These are phyloP conservation scores for Gasterosteus nipponicus DNA, from an alignment of 2,113 vertebrate genomes.

Conservation along the genomic window DNA sequence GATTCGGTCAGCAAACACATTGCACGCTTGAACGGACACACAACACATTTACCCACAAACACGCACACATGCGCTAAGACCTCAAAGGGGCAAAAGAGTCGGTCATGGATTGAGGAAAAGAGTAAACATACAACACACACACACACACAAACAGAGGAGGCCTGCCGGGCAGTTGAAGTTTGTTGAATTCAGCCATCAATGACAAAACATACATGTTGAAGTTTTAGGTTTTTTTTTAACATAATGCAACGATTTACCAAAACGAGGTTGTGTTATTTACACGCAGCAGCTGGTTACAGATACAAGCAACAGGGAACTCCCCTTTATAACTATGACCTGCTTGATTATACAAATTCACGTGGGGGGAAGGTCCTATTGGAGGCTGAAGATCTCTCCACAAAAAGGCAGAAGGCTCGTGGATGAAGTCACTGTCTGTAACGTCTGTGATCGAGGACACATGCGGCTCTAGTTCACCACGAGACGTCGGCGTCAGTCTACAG, in stretches of 20 bases:
- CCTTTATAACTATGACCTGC: not conserved
- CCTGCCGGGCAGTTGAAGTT: too few species aligned
- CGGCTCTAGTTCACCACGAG: slow-evolving; percentile 26
- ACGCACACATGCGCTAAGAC: not conserved
- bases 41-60: not conserved
- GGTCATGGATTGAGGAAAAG: slow-evolving; percentile 22
- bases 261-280: not conserved
- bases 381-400: slow-evolving; percentile 16
- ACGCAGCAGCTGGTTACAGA: not conserved
- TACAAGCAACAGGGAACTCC: not conserved
- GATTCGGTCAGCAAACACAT: slow-evolving; percentile 28
- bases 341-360: not conserved
- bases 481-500: slow-evolving; percentile 25
- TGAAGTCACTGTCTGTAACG: slow-evolving; percentile 40
- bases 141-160: not conserved
- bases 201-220: not conserved
- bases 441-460: slow-evolving; percentile 46
- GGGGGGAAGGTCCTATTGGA: slow-evolving; percentile 26
- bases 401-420: not conserved
- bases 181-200: not conserved
- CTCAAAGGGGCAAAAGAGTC: slow-evolving; percentile 26
- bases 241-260: not conserved
- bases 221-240: not conserved
- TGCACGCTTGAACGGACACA: slow-evolving; percentile 16
- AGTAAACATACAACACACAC: not conserved